These are phyloP conservation scores for Pecten maximus DNA, from an alignment of 2,888 invertebrate genomes.

Conservation along the genomic window DNA sequence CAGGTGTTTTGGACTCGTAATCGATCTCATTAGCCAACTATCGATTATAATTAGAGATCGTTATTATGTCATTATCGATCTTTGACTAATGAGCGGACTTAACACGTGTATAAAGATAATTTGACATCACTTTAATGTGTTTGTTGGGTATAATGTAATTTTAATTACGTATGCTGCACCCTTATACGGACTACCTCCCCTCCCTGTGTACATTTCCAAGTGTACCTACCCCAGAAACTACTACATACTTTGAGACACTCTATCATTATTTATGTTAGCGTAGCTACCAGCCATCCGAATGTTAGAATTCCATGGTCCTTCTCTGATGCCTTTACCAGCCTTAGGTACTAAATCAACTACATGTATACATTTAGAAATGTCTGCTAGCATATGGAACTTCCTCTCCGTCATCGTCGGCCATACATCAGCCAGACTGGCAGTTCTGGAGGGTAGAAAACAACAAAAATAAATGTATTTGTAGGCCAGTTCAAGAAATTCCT, in stretches of 20 bases:
- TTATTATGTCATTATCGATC: too few species aligned
- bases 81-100: too few species aligned
- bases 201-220: too few species aligned
- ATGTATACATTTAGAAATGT: neutral
- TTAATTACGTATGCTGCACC: neutral
- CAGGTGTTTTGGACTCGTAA: too few species aligned
- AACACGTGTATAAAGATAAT: too few species aligned
- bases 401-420: neutral
- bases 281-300: neutral
- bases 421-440: neutral
- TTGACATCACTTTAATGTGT: too few species aligned
- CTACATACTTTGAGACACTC: neutral
- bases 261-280: neutral
- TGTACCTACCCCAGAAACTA: neutral
- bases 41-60: too few species aligned
- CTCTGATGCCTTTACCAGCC: neutral
- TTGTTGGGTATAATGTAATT: too few species aligned
- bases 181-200: too few species aligned
- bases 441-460: neutral
- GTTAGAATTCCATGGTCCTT: neutral
- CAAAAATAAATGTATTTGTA: neutral
- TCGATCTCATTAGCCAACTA: too few species aligned
- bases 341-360: neutral
- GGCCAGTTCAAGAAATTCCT: neutral
- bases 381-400: constrained; percentile 35